These are phyloP conservation scores for Habropoda laboriosa DNA, from an alignment of 1,140 invertebrate genomes.

Conservation along the genomic window DNA sequence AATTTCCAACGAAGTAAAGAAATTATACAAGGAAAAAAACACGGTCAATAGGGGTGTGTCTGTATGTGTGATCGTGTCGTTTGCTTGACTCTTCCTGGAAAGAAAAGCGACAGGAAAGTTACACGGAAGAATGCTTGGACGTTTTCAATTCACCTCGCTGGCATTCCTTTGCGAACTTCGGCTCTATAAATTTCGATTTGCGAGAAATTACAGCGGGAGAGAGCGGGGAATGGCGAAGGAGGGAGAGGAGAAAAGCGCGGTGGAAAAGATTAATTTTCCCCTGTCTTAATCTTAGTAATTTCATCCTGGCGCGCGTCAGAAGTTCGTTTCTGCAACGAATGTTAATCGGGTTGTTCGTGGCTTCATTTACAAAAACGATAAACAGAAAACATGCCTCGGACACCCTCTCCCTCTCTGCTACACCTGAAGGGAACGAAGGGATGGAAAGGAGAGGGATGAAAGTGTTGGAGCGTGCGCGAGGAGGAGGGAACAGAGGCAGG, in stretches of 20 bases:
- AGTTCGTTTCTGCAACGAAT: constrained; percentile 30
- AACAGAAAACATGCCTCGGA: constrained; percentile 35
- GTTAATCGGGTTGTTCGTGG: constrained; percentile 46
- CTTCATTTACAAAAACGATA: constrained; percentile 34
- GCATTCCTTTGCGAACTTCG: background rate
- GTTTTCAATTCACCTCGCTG: background rate
- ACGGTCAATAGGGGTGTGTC: background rate
- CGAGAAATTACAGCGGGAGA: constrained; percentile 24
- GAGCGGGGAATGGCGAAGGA: background rate
- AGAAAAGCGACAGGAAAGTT: background rate
- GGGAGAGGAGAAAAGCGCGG: background rate
- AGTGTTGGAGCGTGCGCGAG: too few species aligned
- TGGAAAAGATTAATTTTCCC: constrained; percentile 44
- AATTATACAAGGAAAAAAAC: background rate
- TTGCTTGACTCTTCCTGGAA: too few species aligned
- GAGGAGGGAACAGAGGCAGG: background rate
- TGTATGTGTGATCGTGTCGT: background rate
- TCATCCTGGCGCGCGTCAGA: constrained; percentile 2
- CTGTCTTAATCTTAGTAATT: constrained; percentile 49
- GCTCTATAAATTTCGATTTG: constrained; percentile 44
- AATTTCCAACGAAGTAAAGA: background rate
- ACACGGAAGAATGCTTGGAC: constrained; percentile 7
- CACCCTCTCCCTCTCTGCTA: background rate
- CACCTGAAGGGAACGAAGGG: background rate
- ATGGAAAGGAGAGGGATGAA: too few species aligned